Evolutionary conservation across 2,113 vertebrate genomes (phyloP).

Genomic region (Dipodomys stephensi): DNA sequence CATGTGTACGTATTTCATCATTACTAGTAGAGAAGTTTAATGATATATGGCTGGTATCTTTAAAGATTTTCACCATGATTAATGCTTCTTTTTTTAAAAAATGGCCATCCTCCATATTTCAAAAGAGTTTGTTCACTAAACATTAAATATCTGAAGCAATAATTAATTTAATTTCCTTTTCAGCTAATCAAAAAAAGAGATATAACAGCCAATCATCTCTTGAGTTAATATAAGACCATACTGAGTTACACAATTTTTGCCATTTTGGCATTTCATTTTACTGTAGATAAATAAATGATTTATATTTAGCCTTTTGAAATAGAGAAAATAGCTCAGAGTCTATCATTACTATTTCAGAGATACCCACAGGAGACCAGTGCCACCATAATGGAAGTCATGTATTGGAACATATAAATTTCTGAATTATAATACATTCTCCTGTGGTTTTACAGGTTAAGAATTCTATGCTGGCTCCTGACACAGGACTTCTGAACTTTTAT

Average conservation of each 20-base stretch:
- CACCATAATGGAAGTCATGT: slow-evolving; percentile 69
- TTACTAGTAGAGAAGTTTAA: neutral
- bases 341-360: slow-evolving; percentile 76
- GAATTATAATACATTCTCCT: slow-evolving; percentile 70
- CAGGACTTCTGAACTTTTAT: slow-evolving; percentile 62
- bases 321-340: slow-evolving; percentile 71
- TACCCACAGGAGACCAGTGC: slow-evolving; percentile 62
- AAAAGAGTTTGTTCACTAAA: neutral
- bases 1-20: neutral
- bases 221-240: neutral
- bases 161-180: slow-evolving; percentile 33
- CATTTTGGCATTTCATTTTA: slow-evolving; percentile 62
- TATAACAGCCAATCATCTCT: neutral
- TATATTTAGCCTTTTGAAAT: slow-evolving; percentile 68
- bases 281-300: slow-evolving; percentile 73
- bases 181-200: neutral
- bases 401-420: slow-evolving; percentile 72
- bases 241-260: slow-evolving; percentile 51
- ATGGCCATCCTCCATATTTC: neutral
- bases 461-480: slow-evolving; percentile 19
- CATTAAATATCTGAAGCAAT: neutral
- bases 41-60: neutral
- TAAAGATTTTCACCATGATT: neutral
- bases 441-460: slow-evolving; percentile 60
- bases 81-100: no score